Evolutionary conservation across 2,797 vertebrate genomes (phyloP), one percentile per base, ranked within the genome.

Genomic region (Crenuchus spilurus): DNA sequence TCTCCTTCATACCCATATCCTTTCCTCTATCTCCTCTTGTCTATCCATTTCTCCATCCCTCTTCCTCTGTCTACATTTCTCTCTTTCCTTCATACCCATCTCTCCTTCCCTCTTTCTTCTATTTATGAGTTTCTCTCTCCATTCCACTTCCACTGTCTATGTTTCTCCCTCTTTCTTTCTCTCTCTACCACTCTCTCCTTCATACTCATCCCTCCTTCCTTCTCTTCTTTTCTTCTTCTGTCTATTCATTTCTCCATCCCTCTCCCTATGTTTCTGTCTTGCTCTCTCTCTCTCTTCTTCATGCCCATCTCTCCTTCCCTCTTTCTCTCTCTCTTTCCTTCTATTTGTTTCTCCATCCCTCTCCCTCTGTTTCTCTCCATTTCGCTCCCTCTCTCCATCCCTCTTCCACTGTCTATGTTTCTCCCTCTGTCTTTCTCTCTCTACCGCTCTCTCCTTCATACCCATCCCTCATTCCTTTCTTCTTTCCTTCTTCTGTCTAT

Each of bases 161-260:
- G n/a, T n/a, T n/a, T 4, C 22, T n/a, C 16, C 18, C 7, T 14
- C 51, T 11, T 42, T 31, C 60, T 16, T 41, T 42, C 65, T n/a
- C 68, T 20, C 54, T 31, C 54, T 30, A 57, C 22, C 48, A 60
- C 72, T 11, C 42, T 57, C 62, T 20, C 35, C 31, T 41, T 37
- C 52, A 13, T 4, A 26, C 33, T 26, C 37, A 33, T 54, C 79
- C 46, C 44, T 58, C 75, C 57, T 67, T 48, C 49, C n/a, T 48
- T 48, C 13, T 31, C 44, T 31, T 35, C 62, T 54, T 54, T 65
- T 46, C 54, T 70, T 75, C 72, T 26, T 48, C 18, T 62, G 30
- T 18, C 46, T 44, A 42, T 42, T 55, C 48, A 51, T 44, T 9
- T 9, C 49, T 22, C 82, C 85, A 84, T 78, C 83, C 85, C 39